These are phyloP conservation scores for Macropus fuliginosus DNA, from an alignment of 2,797 vertebrate species.

Conservation along the genomic window DNA sequence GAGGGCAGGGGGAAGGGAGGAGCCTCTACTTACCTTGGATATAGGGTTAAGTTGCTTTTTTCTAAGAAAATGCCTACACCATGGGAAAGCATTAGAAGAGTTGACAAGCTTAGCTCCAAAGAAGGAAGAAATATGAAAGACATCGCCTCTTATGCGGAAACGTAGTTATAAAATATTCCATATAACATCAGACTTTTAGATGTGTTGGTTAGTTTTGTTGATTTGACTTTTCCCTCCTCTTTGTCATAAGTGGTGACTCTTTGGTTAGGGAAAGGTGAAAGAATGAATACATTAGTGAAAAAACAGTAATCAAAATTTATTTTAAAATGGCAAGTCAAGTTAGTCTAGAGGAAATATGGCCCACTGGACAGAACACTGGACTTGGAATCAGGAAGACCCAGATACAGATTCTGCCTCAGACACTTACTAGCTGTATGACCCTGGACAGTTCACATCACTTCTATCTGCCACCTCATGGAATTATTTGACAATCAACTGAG, in stretches of 20 bases:
- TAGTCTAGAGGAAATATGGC: neutral
- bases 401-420: neutral
- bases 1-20: rapidly evolving
- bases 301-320: neutral
- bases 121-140: neutral
- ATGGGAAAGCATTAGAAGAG: neutral
- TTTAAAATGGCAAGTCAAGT: neutral
- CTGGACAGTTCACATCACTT: neutral
- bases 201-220: neutral
- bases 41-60: slow-evolving; percentile 26
- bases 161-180: neutral
- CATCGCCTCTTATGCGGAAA: neutral
- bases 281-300: neutral
- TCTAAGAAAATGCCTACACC: neutral
- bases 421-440: neutral
- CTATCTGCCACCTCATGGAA: neutral
- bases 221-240: neutral
- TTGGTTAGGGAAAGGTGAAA: neutral
- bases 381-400: neutral
- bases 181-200: neutral
- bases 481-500: neutral
- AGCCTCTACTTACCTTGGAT: neutral
- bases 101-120: neutral
- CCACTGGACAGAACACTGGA: neutral
- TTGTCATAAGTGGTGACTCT: neutral